Evolutionary conservation across 2,113 vertebrate species (phyloP), one percentile per base, ranked within the genome.

Genomic region (Carassius auratus): DNA sequence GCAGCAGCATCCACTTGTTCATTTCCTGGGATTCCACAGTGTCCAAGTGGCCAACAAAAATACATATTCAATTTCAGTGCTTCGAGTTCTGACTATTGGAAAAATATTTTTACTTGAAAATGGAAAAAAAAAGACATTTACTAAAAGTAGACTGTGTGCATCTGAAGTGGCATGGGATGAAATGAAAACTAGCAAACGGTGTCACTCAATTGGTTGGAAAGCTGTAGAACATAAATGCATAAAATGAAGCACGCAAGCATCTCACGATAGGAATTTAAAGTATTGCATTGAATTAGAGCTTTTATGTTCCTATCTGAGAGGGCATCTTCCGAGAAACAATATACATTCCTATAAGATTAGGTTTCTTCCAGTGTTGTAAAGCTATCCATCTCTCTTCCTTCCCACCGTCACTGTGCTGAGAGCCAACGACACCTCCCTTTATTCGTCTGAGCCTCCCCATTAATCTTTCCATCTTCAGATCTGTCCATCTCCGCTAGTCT

Each of bases 311-410:
- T 17, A 0, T 50, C 42, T 14, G 42, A 36, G n/a, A 33, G 23
- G 45, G 77, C 15, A 10, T 62, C 69, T 57, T 45, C 10, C 3
- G 33, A n/a, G 6, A 76, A 71, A 68, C 52, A n/a, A 73, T 59
- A 66, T 64, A 78, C 76, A 79, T 82, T 85, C 64, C 83, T 81
- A 17, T 33, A 45, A 23, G 61, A 55, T 69, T 71, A 82, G 64
- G 5, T 52, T 30, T 82, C 80, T 50, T 71, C 64, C 23, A 62
- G 76, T 48, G 38, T 62, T 42, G 52, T 36, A 84, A 62, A 68
- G 42, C 45, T 38, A 14, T 36, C 26, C 0, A 38, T 59, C 14
- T 69, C 68, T 81, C 55, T 73, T 59, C 84, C 64, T 61, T 15
- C 76, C 8, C 3, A 2, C 66, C 73, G 52, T 77, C 66, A 61